Evolutionary conservation across 2,888 invertebrate species (phyloP).

Genomic region (Emmelina monodactyla): DNA sequence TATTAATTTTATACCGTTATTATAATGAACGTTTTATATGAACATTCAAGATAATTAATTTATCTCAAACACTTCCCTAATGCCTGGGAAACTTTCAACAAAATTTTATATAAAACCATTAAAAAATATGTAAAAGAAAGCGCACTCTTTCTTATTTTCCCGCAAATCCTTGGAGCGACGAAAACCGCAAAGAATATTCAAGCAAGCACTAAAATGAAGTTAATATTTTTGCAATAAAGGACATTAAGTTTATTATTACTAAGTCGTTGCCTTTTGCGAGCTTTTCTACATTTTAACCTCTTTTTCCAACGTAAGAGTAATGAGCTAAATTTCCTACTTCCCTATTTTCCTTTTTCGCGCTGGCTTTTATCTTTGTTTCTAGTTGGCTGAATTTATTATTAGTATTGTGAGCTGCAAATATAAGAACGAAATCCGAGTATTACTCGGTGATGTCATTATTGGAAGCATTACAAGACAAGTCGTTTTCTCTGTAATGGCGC

Average conservation of each 20-base stretch:
- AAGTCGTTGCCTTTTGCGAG: neutral
- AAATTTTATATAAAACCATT: too few relatives aligned
- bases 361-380: constrained; percentile 1
- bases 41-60: too few relatives aligned
- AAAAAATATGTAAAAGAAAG: too few relatives aligned
- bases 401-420: neutral
- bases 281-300: neutral
- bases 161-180: too few relatives aligned
- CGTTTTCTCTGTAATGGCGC: too few relatives aligned
- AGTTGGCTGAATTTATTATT: constrained; percentile 1
- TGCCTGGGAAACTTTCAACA: too few relatives aligned
- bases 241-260: neutral
- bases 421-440: neutral
- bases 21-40: too few relatives aligned
- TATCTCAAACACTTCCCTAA: too few relatives aligned
- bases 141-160: too few relatives aligned
- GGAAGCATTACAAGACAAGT: neutral
- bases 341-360: too few relatives aligned
- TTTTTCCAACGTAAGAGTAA: constrained; percentile 1
- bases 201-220: neutral
- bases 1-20: too few relatives aligned
- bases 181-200: too few relatives aligned
- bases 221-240: neutral
- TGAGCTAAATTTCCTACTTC: neutral
- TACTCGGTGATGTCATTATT: neutral